A percentile compares a stretch with the other conserved stretches of the same genome.
phyloP scores from a whole-genome alignment of 2,113 vertebrate species.

The Bufo gargarizans region DNA sequence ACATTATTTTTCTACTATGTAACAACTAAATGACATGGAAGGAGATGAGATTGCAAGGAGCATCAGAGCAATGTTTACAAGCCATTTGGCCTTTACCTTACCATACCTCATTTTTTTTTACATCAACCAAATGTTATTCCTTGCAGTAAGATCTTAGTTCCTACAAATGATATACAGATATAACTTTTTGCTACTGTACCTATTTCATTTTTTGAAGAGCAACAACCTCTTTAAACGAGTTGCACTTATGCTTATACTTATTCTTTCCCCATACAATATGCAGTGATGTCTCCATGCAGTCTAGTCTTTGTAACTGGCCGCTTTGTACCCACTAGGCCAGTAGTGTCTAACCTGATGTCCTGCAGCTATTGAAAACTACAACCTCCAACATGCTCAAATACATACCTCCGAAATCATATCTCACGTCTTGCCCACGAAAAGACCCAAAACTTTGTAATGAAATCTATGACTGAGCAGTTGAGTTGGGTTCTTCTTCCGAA shows the following conservation, averaged over 20 bases:
- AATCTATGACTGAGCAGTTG: no score
- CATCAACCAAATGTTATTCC: background rate
- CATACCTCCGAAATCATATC: no score
- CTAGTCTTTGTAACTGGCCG: no score
- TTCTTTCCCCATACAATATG: no score
- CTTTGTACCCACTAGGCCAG: no score
- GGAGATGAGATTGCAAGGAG: constrained; percentile 13
- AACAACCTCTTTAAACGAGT: background rate
- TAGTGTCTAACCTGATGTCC: no score
- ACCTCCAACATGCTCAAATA: no score
- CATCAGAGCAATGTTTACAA: background rate
- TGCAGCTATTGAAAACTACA: no score
- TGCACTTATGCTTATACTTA: background rate
- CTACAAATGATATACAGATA: background rate
- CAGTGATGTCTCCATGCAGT: no score
- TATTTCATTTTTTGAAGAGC: background rate
- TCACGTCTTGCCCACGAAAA: no score
- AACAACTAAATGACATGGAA: constrained; percentile 38
- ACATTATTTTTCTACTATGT: constrained; percentile 49
- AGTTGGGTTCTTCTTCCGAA: no score
- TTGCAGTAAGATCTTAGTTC: background rate
- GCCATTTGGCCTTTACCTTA: background rate
- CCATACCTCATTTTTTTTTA: background rate
- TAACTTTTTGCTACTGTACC: background rate
- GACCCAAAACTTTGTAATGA: no score